Base-by-base conservation (phyloP, 1,140 invertebrate genomes). In the Papilio helenus region DNA sequence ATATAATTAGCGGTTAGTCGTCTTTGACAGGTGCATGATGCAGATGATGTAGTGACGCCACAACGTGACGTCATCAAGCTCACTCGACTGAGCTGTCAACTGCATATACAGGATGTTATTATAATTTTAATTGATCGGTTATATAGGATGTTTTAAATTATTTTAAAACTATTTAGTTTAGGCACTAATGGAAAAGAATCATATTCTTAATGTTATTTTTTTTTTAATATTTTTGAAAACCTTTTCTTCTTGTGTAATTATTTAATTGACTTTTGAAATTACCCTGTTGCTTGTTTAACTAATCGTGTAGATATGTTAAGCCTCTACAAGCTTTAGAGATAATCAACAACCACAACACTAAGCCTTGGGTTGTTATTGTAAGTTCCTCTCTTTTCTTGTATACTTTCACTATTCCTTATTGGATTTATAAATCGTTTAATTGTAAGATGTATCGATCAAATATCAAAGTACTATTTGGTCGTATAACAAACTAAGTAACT, bases 1-100 rank as follows among this genome's bases (percentile, higher is more conserved):
- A 74, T 49, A 49, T 74, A 51, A 74, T 73, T 74, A 74, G 72
- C 72, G 72, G 72, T 74, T 44, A 26, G 44, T 49, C 72, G 72
- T 49, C 72, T 49, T 74, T 74, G 72, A 49, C 72, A 49, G 42
- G 72, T 23, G 42, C 72, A 74, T 74, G 72, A 74, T 23, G 72
- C 49, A 23, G 14, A 74, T 49, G 72, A 74, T 14, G 12, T 44
- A 46, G 42, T 73, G 44, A 74, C 72, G 42, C 61, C 26, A 12
- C 61, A 61, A 61, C 12, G 58, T 61, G 58, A 29, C 61, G 14
- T 74, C 16, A 46, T 74, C 72, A 74, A 20, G 39, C 42, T 44
- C 72, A 46, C 23, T 74, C 44, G 72, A 74, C 42, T 74, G 42
- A 49, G 9, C 12, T 12, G 26, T 72, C 51, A 55, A 55, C 5